Conservation (phyloP, 2,797 vertebrate genomes). For the Lateolabrax maculatus region DNA sequence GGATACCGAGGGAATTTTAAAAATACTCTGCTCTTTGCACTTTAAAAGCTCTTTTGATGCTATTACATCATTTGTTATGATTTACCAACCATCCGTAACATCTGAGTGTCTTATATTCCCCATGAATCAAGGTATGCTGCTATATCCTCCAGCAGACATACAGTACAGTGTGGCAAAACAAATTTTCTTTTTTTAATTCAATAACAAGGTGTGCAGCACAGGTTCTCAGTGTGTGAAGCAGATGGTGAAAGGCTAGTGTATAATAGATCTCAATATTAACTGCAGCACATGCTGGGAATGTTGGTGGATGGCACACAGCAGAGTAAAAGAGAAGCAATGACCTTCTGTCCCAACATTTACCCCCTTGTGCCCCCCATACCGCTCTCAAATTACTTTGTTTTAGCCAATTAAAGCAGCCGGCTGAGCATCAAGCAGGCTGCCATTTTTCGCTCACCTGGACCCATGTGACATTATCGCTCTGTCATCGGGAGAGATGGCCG, state of each 20-base stretch:
- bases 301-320: constrained; percentile 83
- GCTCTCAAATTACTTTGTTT: constrained; percentile 90
- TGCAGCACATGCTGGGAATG: constrained; percentile 86
- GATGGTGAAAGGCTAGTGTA: constrained; percentile 85
- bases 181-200: constrained; percentile 43
- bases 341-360: constrained; percentile 90
- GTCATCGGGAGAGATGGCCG: constrained; percentile 77
- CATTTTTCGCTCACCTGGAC: constrained; percentile 85
- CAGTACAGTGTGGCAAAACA: constrained; percentile 41
- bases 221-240: constrained; percentile 81
- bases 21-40: constrained; percentile 26
- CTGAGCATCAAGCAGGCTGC: constrained; percentile 83
- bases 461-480: constrained; percentile 81
- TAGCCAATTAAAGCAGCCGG: constrained; percentile 89
- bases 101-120: constrained; percentile 53
- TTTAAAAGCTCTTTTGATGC: constrained; percentile 53
- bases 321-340: constrained; percentile 86
- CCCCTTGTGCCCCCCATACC: constrained; percentile 84
- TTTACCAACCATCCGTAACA: constrained; percentile 54
- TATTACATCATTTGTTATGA: constrained; percentile 59
- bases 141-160: constrained; percentile 46
- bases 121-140: constrained; percentile 56
- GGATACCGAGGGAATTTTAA: constrained; percentile 22
- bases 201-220: constrained; percentile 73
- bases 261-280: constrained; percentile 89